Conservation (phyloP, 2,797 vertebrate species). For the Gorsachius magnificus region DNA sequence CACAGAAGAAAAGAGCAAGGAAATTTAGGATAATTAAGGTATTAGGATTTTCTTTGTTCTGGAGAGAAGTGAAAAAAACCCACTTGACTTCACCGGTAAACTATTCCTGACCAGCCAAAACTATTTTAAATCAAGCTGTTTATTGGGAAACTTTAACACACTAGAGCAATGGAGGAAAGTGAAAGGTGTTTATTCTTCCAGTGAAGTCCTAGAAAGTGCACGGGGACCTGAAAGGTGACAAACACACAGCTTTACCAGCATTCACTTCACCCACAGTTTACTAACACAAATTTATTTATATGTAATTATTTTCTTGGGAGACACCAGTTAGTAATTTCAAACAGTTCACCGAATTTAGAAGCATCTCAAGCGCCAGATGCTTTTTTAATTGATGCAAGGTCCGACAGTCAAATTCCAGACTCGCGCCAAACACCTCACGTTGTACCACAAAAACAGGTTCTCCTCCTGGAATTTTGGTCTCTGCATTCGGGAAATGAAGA, state of each 20-base stretch:
- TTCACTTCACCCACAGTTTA: background rate
- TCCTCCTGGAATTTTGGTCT: background rate
- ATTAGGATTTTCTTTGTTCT: background rate
- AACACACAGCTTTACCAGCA: background rate
- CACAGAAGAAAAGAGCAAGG: background rate
- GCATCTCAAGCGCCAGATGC: background rate
- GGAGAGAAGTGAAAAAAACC: background rate
- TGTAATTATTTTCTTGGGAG: background rate
- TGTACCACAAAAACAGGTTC: background rate
- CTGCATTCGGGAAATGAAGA: background rate
- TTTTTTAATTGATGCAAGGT: background rate
- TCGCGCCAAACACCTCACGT: background rate
- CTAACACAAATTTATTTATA: background rate
- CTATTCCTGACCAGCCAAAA: background rate
- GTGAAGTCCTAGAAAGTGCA: background rate
- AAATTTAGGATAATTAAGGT: background rate
- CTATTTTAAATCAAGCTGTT: background rate
- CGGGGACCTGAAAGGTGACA: background rate
- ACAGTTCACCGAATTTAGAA: background rate
- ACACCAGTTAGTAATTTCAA: background rate
- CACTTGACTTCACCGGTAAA: background rate
- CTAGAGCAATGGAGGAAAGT: background rate
- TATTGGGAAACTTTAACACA: background rate
- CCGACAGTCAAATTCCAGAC: background rate
- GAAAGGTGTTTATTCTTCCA: background rate